These are phyloP conservation scores for Hyposmocoma kahamanoa DNA, from an alignment of 1,140 invertebrate species.

Conservation along the genomic window DNA sequence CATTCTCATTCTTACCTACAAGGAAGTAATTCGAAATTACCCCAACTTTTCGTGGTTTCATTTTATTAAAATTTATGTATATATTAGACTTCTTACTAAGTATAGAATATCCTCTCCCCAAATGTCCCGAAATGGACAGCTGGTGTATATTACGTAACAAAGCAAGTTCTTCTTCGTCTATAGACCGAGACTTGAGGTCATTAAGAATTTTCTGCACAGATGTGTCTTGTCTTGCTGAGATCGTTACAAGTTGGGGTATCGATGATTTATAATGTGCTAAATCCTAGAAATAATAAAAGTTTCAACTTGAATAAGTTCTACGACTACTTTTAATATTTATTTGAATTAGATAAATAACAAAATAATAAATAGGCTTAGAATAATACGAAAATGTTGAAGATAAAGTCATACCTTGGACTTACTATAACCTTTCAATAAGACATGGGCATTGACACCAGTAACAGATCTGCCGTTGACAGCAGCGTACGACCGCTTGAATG, in stretches of 20 bases:
- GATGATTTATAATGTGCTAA: constrained; percentile 28
- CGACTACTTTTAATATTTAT: background rate
- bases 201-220: constrained; percentile 31
- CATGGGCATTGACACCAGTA: constrained; percentile 37
- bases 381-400: no score
- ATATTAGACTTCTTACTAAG: constrained; percentile 55
- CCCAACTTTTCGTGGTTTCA: no score
- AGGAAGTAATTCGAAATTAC: no score
- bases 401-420: constrained; percentile 40
- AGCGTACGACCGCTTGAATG: constrained; percentile 15
- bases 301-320: background rate
- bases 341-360: no score
- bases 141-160: constrained; percentile 71
- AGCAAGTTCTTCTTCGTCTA: constrained; percentile 75
- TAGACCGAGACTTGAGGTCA: constrained; percentile 33
- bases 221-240: constrained; percentile 44
- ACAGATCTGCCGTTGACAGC: constrained; percentile 25
- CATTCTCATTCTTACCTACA: constrained; percentile 43
- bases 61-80: no score
- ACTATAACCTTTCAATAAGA: constrained; percentile 34
- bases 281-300: background rate
- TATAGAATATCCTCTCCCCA: constrained; percentile 76
- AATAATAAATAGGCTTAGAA: no score
- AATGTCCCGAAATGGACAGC: constrained; percentile 74
- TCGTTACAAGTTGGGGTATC: constrained; percentile 37